A percentile compares a stretch with the other conserved stretches of the same genome.
phyloP scores from a whole-genome alignment of 1,140 invertebrate species.

The Drosophila pallidifrons region DNA sequence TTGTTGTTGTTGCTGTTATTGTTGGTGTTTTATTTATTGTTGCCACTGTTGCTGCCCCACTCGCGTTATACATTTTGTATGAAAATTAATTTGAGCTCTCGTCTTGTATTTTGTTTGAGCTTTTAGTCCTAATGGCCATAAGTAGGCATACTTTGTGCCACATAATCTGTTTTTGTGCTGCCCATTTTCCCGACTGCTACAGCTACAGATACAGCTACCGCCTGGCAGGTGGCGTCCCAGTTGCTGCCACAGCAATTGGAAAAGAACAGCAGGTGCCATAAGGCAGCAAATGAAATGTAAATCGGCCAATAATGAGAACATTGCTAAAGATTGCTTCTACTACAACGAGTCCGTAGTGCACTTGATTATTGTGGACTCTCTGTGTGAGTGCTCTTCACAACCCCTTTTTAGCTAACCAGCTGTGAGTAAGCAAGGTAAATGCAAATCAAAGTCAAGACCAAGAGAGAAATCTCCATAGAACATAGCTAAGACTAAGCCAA shows the following conservation, averaged over 20 bases:
- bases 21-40: constrained; percentile 43
- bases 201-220: background rate
- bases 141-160: constrained; percentile 66
- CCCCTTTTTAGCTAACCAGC: too few species aligned
- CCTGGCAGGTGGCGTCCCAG: constrained; percentile 9
- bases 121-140: constrained; percentile 78
- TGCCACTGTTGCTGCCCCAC: constrained; percentile 41
- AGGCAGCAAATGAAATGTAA: constrained; percentile 21
- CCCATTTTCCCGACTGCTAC: background rate
- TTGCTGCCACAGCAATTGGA: background rate
- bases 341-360: background rate
- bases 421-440: too few species aligned
- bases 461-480: too few species aligned
- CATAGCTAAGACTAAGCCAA: too few species aligned
- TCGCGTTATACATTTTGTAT: constrained; percentile 75
- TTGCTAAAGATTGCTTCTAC: background rate
- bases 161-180: constrained; percentile 32
- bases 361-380: background rate
- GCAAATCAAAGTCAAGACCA: too few species aligned
- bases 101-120: constrained; percentile 46
- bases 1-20: constrained; percentile 44
- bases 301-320: constrained; percentile 24
- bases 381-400: background rate
- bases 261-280: constrained; percentile 35
- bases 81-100: constrained; percentile 80